A percentile compares a stretch with the other conserved stretches of the same genome.
phyloP scores from a whole-genome alignment of 2,797 vertebrate species.

The Pristis pectinata region DNA sequence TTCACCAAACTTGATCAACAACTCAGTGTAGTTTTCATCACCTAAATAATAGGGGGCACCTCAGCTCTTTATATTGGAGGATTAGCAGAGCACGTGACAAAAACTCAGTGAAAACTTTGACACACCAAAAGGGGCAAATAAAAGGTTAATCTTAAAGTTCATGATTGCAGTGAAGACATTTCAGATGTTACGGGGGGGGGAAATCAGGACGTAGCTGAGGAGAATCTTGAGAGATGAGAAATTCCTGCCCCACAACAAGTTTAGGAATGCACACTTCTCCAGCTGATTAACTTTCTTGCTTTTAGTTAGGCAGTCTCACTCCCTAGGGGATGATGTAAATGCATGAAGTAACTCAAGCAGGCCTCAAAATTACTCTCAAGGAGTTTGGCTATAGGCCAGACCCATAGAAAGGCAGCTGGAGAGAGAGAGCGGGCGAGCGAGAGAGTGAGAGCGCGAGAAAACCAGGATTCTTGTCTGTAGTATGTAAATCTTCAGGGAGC shows the following conservation, averaged over 20 bases:
- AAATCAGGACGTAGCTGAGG: neutral
- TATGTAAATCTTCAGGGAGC: slow-evolving; percentile 20
- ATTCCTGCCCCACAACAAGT: neutral
- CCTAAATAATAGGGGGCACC: neutral
- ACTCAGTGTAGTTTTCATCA: neutral
- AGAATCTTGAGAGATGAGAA: too few species aligned
- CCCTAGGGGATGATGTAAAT: slow-evolving; percentile 28
- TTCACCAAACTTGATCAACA: neutral
- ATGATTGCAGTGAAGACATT: neutral
- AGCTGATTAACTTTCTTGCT: neutral
- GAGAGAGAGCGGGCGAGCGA: neutral
- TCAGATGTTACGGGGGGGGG: neutral
- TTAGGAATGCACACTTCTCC: neutral
- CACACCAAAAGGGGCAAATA: neutral
- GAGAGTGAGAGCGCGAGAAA: too few species aligned
- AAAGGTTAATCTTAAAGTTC: neutral
- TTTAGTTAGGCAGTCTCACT: neutral
- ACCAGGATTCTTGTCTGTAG: slow-evolving; percentile 20
- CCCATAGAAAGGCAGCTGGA: slow-evolving; percentile 30
- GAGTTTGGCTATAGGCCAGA: slow-evolving; percentile 13
- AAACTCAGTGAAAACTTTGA: neutral
- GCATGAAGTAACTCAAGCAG: slow-evolving; percentile 29
- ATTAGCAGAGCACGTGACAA: neutral
- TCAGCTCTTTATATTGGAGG: neutral
- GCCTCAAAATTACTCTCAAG: slow-evolving; percentile 32